Conservation (phyloP, 1,140 invertebrate species). For the Lepidurus packardi region DNA sequence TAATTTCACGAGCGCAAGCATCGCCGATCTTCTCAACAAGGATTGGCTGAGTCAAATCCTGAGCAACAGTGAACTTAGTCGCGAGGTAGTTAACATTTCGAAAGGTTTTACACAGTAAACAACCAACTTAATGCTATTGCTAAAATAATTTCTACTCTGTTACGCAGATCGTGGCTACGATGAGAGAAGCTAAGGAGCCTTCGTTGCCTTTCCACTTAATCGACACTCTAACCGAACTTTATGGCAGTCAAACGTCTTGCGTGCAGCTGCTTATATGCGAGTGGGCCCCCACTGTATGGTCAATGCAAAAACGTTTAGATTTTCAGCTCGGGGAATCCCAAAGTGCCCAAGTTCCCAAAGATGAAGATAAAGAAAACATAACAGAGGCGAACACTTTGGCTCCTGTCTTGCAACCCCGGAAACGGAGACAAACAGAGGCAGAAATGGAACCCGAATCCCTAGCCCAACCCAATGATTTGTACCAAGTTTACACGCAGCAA, state of each 20-base stretch:
- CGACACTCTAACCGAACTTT: neutral
- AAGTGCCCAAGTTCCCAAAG: neutral
- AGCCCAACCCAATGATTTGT: neutral
- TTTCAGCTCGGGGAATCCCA: neutral
- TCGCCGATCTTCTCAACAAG: neutral
- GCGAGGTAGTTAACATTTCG: neutral
- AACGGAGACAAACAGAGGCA: neutral
- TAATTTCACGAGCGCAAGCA: neutral
- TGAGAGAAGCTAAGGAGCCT: neutral
- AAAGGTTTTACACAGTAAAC: too few species aligned
- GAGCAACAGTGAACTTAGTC: neutral
- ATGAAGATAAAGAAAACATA: neutral
- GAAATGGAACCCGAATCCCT: neutral
- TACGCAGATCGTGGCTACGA: neutral
- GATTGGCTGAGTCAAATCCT: neutral
- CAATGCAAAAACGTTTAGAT: neutral
- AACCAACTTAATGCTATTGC: neutral
- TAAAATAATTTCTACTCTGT: neutral
- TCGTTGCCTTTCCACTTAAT: constrained; percentile 5
- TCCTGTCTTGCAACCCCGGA: neutral
- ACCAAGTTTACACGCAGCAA: neutral
- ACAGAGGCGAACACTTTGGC: neutral
- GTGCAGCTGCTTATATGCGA: neutral
- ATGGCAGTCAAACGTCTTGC: neutral
- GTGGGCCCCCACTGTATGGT: neutral